phyloP scores from a whole-genome alignment of 2,888 invertebrate genomes.

The Catocala fraxini region DNA sequence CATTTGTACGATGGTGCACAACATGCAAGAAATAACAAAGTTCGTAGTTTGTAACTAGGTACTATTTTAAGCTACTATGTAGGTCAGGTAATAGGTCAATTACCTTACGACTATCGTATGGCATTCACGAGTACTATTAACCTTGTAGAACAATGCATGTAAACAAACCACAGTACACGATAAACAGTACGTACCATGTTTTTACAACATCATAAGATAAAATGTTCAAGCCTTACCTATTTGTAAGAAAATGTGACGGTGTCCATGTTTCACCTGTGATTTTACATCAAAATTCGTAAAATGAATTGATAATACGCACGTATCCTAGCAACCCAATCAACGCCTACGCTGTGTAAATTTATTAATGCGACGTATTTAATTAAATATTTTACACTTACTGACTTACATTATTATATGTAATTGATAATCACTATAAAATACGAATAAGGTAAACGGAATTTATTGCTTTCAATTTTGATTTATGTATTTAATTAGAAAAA shows the following conservation, averaged over 20 bases:
- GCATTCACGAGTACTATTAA: conserved; percentile 53
- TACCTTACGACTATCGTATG: conserved; percentile 55
- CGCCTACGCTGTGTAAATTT: conserved; percentile 35
- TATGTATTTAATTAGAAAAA: not conserved
- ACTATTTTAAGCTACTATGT: conserved; percentile 17
- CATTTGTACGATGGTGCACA: not conserved
- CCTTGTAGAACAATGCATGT: conserved; percentile 55
- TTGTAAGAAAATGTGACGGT: conserved; percentile 19
- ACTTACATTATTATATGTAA: not conserved
- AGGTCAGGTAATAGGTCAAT: conserved; percentile 60
- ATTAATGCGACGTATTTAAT: conserved; percentile 10
- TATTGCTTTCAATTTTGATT: no score
- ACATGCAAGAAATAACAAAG: conserved; percentile 16
- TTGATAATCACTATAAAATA: no score
- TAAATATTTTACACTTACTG: not conserved
- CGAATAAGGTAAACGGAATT: no score
- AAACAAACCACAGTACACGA: conserved; percentile 50
- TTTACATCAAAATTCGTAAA: conserved; percentile 48
- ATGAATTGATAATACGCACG: conserved; percentile 60
- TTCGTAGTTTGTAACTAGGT: conserved; percentile 24
- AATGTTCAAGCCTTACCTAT: conserved; percentile 47
- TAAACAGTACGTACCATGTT: conserved; percentile 1
- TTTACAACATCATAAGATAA: not conserved
- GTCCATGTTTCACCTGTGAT: conserved; percentile 45
- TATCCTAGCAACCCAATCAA: conserved; percentile 80